Base-by-base conservation (phyloP, 2,888 invertebrate species). In the Drosophila neoperkinsi region DNA sequence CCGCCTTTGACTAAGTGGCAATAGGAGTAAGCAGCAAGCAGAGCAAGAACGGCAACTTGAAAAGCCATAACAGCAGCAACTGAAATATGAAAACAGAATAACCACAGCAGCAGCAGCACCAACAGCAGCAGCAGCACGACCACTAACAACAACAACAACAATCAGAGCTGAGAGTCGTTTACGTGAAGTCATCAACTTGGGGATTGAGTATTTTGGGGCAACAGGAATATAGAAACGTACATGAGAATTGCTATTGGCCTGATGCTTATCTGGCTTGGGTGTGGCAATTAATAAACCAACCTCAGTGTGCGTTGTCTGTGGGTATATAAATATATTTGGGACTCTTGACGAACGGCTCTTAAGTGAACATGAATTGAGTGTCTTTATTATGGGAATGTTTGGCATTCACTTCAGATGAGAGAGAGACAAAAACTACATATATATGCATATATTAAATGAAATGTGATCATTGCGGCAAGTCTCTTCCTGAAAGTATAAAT, bases 1-100 rank as follows among this genome's bases (percentile, higher is more conserved):
- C 56, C 63, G 52, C 52, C 63, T 77, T 77, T 78, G 79, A 79
- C 84, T 56, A 77, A 74, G 70, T 80, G 77, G 67, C 71, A 74
- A 57, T 51, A 18, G 61, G 46, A 52, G 34, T n/a, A 11, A 62
- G 51, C 61, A 41, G 34, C 21, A 46, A 52, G 28, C 57, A 53
- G 41, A 52, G 49, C 31, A n/a, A 50, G 16, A 49, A 65, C 58
- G 67, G 52, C 73, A 77, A 76, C 69, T 74, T 71, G 71, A 65
- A 66, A 57, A 68, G 68, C 69, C 80, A 53, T 64, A 73, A 49
- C 2, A 64, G n/a, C 67, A 67, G 34, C 62, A 73, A 28, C 51
- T 33, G 53, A 57, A 70, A 55, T 46, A 58, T 28, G 69, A 25
- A 69, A 52, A 46, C 11, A 52, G 34, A 51, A 28, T 57, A 57